Conservation (phyloP, 1,140 invertebrate genomes). For the Zaprionus vittiger region DNA sequence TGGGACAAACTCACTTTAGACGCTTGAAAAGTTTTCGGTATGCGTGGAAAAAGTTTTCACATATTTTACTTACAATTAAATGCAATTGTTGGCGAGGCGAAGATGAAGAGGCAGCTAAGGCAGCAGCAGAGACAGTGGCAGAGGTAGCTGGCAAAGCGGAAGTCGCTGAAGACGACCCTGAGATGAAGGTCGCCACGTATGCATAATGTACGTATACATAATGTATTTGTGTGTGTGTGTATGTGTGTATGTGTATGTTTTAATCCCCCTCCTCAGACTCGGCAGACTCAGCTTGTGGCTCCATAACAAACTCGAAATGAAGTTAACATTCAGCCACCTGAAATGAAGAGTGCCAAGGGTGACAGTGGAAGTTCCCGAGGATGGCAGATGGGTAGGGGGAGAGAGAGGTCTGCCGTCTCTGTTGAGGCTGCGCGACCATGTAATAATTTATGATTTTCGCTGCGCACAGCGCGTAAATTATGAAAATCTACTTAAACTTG, state of each 20-base stretch:
- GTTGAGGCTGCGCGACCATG: conserved; percentile 3
- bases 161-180: conserved; percentile 8
- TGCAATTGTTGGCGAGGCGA: conserved; percentile 65
- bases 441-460: conserved; percentile 77
- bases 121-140: background rate
- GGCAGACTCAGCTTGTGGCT: conserved; percentile 3
- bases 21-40: conserved; percentile 63
- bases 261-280: background rate
- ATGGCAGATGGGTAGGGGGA: background rate
- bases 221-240: background rate
- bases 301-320: conserved; percentile 30
- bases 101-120: conserved; percentile 9
- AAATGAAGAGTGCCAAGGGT: background rate
- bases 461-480: conserved; percentile 74
- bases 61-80: conserved; percentile 83
- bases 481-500: conserved; percentile 83
- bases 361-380: background rate
- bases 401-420: background rate
- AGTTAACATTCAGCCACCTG: conserved; percentile 31
- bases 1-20: conserved; percentile 40
- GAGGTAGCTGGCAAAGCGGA: conserved; percentile 14
- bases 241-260: background rate
- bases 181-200: conserved; percentile 35
- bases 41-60: conserved; percentile 71
- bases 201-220: background rate